Evolutionary conservation across 1,140 invertebrate species (phyloP).

Genomic region (Samia ricini): DNA sequence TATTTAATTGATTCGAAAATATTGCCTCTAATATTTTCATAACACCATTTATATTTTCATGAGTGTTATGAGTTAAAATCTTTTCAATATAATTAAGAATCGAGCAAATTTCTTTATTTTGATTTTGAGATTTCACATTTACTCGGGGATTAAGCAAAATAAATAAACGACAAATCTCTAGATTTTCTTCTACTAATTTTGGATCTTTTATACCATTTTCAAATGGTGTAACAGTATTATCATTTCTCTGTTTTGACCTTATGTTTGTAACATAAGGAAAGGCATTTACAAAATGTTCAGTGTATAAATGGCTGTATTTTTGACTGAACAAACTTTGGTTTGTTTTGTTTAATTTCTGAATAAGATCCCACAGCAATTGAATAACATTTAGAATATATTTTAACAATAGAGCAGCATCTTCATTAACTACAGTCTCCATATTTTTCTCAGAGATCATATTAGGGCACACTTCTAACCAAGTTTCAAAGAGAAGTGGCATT

Average conservation of each 20-base stretch:
- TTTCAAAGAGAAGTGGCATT: conserved; percentile 84
- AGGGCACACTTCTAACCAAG: conserved; percentile 84
- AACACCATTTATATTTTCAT: conserved; percentile 42
- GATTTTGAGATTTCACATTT: conserved; percentile 45
- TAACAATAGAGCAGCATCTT: conserved; percentile 79
- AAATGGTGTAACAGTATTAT: conserved; percentile 24
- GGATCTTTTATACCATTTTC: conserved; percentile 59
- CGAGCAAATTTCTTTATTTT: conserved; percentile 47
- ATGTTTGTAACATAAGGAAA: conserved; percentile 77
- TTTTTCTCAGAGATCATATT: conserved; percentile 46
- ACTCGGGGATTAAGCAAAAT: conserved; percentile 67
- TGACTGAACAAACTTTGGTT: conserved; percentile 67
- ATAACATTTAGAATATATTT: conserved; percentile 79
- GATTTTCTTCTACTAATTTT: conserved; percentile 75
- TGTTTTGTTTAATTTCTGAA: conserved; percentile 57
- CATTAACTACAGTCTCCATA: conserved; percentile 69
- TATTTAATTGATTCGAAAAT: conserved; percentile 54
- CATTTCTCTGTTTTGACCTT: conserved; percentile 40
- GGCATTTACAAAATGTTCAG: conserved; percentile 71
- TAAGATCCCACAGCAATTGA: conserved; percentile 75
- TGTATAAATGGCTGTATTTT: conserved; percentile 74
- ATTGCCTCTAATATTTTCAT: conserved; percentile 62
- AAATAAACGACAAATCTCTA: conserved; percentile 76
- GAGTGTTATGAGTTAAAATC: conserved; percentile 46
- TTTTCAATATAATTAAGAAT: conserved; percentile 73